Evolutionary conservation across 2,113 vertebrate genomes (phyloP).

Genomic region (Atlantisia rogersi): DNA sequence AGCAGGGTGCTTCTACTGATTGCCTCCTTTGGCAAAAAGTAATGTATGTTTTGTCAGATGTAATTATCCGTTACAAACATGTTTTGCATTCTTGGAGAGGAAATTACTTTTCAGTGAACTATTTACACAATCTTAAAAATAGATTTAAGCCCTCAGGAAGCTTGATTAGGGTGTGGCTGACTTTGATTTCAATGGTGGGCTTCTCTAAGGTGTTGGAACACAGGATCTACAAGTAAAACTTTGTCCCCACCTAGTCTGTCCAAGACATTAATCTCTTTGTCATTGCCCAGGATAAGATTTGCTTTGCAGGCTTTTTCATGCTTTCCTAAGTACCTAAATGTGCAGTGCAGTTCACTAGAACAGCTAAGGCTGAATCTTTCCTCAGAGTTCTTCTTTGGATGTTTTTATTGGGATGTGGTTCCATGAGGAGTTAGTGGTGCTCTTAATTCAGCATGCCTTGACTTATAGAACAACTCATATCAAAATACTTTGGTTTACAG

Average conservation of each 20-base stretch:
- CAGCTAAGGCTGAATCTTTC: not conserved
- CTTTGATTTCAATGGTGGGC: not conserved
- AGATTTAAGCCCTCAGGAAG: not conserved
- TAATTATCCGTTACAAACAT: not conserved
- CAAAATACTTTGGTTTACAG: not conserved
- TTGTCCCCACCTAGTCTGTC: not conserved
- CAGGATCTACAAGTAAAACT: not conserved
- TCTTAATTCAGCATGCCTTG: not conserved
- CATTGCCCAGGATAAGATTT: not conserved
- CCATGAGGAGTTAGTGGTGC: not conserved
- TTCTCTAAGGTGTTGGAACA: not conserved
- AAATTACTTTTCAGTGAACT: not conserved
- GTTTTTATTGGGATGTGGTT: not conserved
- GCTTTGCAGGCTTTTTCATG: not conserved
- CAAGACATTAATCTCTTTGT: not conserved
- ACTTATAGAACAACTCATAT: not conserved
- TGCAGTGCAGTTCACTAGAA: not conserved
- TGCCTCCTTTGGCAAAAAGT: not conserved
- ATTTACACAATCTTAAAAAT: not conserved
- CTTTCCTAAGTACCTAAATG: not conserved
- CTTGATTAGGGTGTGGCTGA: not conserved
- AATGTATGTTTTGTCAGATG: not conserved
- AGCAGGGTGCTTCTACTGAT: not conserved
- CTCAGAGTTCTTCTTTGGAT: not conserved
- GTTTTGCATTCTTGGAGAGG: not conserved